phyloP scores from a whole-genome alignment of 2,797 vertebrate species.

The Danio aesculapii region DNA sequence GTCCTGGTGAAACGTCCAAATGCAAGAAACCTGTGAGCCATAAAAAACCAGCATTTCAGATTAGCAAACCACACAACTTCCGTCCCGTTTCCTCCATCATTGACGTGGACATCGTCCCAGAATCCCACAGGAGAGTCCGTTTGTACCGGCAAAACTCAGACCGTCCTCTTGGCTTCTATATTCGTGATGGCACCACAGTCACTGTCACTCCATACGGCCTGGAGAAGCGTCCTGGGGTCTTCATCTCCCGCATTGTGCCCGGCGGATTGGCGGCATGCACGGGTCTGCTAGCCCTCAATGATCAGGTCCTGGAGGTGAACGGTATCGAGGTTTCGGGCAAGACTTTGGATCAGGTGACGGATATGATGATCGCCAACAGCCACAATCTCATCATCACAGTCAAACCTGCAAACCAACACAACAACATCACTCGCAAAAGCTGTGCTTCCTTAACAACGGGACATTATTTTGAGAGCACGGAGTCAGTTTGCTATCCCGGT shows the following conservation, averaged over 20 bases:
- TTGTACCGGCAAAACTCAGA: constrained; percentile 84
- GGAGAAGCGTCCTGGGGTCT: constrained; percentile 85
- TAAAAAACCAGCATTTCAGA: constrained; percentile 77
- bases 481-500: constrained; percentile 73
- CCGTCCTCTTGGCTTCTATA: constrained; percentile 87
- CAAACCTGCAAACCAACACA: constrained; percentile 87
- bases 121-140: constrained; percentile 84
- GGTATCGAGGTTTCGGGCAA: constrained; percentile 87
- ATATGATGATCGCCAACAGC: constrained; percentile 92
- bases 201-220: constrained; percentile 84
- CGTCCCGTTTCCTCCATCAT: constrained; percentile 88
- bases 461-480: constrained; percentile 78
- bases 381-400: constrained; percentile 87
- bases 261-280: constrained; percentile 87
- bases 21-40: constrained; percentile 81
- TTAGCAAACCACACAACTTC: constrained; percentile 86
- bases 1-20: constrained; percentile 74
- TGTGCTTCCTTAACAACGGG: constrained; percentile 74
- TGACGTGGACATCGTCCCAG: constrained; percentile 86
- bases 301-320: constrained; percentile 88
- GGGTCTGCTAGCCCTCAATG: constrained; percentile 85
- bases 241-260: constrained; percentile 87
- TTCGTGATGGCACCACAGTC: constrained; percentile 84
- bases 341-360: constrained; percentile 87
- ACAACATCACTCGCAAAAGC: constrained; percentile 83